Evolutionary conservation across 2,113 vertebrate genomes (phyloP).

Genomic region (Crocuta crocuta): DNA sequence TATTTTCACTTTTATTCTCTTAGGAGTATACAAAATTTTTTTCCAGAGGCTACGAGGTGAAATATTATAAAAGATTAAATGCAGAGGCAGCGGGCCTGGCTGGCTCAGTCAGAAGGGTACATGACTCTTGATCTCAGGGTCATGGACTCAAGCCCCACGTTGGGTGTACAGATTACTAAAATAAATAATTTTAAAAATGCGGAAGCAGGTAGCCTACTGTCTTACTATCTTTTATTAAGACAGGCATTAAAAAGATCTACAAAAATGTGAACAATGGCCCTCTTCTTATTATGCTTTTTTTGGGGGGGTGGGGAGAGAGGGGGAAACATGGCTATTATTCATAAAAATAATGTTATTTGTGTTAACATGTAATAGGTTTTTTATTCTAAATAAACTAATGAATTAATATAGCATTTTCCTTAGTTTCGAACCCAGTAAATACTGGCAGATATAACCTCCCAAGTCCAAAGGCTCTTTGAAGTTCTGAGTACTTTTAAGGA

Average conservation of each 20-base stretch:
- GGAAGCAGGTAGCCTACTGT: not conserved
- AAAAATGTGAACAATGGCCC: not conserved
- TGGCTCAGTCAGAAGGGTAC: too few species aligned
- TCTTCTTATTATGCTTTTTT: not conserved
- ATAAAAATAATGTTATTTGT: not conserved
- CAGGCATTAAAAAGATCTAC: not conserved
- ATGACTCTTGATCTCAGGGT: too few species aligned
- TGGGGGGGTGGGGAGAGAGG: rapidly evolving
- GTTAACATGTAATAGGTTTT: not conserved
- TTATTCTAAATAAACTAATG: not conserved
- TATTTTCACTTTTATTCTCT: not conserved
- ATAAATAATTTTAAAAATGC: not conserved
- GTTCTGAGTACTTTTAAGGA: not conserved
- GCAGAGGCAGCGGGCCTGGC: not conserved
- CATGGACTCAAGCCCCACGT: too few species aligned
- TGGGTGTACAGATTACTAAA: too few species aligned
- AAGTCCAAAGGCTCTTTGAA: not conserved
- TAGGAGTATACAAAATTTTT: not conserved
- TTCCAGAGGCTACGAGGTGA: not conserved
- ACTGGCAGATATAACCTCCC: not conserved
- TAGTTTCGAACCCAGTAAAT: not conserved
- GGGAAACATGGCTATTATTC: not conserved
- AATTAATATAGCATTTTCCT: not conserved
- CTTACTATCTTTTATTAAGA: not conserved
- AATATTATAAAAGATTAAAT: not conserved